phyloP scores from a whole-genome alignment of 2,113 vertebrate genomes.

The Xyliphius kryptos region DNA sequence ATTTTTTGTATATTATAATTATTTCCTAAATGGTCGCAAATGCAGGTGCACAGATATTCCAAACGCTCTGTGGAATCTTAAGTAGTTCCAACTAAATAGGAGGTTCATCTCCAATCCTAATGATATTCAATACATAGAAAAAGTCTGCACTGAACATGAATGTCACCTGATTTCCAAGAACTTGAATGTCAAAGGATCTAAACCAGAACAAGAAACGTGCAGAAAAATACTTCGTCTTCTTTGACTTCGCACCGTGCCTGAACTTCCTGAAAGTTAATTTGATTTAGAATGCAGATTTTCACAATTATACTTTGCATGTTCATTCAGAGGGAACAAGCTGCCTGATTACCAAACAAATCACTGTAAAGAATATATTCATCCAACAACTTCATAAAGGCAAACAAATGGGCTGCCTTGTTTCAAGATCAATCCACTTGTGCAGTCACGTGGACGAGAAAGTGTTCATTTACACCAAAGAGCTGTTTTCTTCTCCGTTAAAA shows the following conservation, averaged over 20 bases:
- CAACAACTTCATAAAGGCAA: constrained; percentile 34
- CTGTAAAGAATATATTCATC: constrained; percentile 40
- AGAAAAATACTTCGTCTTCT: constrained; percentile 8
- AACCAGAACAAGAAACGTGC: too few relatives aligned
- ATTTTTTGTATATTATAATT: too few relatives aligned
- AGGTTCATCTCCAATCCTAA: too few relatives aligned
- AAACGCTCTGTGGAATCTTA: too few relatives aligned
- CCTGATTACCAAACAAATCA: constrained; percentile 37
- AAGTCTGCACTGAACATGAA: too few relatives aligned
- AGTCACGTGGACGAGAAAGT: constrained; percentile 2
- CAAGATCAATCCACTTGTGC: constrained; percentile 34
- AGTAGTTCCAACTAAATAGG: too few relatives aligned
- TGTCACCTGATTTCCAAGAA: constrained; percentile 30
- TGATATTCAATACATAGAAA: too few relatives aligned
- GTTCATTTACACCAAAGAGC: constrained; percentile 36
- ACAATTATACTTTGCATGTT: constrained; percentile 19
- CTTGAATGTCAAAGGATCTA: constrained; percentile 5
- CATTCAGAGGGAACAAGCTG: constrained; percentile 36
- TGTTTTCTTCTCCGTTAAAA: too few relatives aligned
- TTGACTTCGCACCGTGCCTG: constrained; percentile 1
- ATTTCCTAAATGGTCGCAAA: too few relatives aligned
- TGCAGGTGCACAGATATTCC: too few relatives aligned
- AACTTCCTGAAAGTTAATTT: constrained; percentile 33
- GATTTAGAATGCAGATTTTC: constrained; percentile 29
- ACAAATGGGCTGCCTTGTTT: constrained; percentile 19